Evolutionary conservation across 2,113 vertebrate species (phyloP).

Genomic region (Mobula hypostoma): DNA sequence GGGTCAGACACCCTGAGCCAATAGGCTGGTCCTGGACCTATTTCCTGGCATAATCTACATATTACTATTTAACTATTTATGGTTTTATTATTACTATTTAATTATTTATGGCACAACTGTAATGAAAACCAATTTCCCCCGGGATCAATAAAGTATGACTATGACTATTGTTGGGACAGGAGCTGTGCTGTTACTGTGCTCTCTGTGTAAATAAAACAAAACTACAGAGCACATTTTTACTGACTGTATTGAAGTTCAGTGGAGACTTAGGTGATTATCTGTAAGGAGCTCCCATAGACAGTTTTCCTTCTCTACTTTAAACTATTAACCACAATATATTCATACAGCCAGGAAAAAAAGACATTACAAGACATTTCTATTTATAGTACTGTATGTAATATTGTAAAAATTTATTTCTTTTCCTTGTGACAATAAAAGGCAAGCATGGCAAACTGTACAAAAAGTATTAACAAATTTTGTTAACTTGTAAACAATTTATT

Average conservation of each 20-base stretch:
- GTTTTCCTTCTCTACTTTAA: background rate
- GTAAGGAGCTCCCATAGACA: background rate
- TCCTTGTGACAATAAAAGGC: background rate
- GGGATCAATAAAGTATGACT: too few species aligned
- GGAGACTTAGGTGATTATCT: background rate
- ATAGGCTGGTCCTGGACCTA: too few species aligned
- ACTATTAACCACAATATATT: background rate
- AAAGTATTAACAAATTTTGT: background rate
- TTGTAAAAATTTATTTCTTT: conserved; percentile 16
- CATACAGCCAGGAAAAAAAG: background rate
- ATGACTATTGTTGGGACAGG: too few species aligned
- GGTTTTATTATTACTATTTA: too few species aligned
- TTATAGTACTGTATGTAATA: too few species aligned
- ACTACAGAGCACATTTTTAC: background rate
- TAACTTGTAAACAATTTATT: background rate
- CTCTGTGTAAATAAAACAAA: too few species aligned
- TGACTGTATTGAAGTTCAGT: background rate
- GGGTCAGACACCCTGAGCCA: too few species aligned
- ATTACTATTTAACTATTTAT: too few species aligned
- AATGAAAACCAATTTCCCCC: too few species aligned
- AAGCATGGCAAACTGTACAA: background rate
- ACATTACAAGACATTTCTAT: background rate
- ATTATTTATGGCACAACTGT: too few species aligned
- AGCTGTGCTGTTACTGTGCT: background rate
- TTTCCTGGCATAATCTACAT: too few species aligned